Evolutionary conservation across 2,888 invertebrate genomes (phyloP), one percentile per base, ranked within the genome.

Genomic region (Eucriotettix oculatus): DNA sequence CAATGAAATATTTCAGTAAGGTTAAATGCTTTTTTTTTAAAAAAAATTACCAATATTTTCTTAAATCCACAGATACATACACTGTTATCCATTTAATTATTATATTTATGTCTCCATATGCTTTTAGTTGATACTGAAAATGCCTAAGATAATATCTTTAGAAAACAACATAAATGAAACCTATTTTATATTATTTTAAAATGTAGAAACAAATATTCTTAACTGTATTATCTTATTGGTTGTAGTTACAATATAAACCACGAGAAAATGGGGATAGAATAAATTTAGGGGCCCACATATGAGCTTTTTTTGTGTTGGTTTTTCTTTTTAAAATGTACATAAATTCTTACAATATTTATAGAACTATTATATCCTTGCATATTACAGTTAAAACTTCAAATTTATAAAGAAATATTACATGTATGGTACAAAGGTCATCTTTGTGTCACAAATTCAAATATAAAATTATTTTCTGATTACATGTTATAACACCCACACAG

Each of bases 51-150:
- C 7, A 29, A 29, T 29, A 29, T 29, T 29, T 29, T 2, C 29
- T 54, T 54, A 17, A 54, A 54, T 16, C 11, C 12, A 54, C 17
- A n/a, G 14, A 54, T 17, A 54, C 17, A 16, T 54, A 16, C 10
- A 52, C n/a, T 52, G n/a, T 29, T 17, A n/a, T 55, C 14, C 11
- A 55, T 40, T 40, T 29, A 16, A 54, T 52, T 7, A n/a, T 42
- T 61, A 12, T 59, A 57, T 57, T 40, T 58, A 59, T 60, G 43
- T 62, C 62, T 62, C 62, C 62, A 62, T 62, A 62, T 60, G 62
- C 62, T 58, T 43, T 55, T 59, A 53, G 16, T 42, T 57, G 56
- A 52, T 57, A 52, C 62, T 65, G 54, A 61, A 63, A 60, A 59
- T 59, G 52, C 62, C 61, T 61, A 62, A 60, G 54, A 59, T 63